phyloP scores from a whole-genome alignment of 2,888 invertebrate genomes.

The Blastobasis adustella region DNA sequence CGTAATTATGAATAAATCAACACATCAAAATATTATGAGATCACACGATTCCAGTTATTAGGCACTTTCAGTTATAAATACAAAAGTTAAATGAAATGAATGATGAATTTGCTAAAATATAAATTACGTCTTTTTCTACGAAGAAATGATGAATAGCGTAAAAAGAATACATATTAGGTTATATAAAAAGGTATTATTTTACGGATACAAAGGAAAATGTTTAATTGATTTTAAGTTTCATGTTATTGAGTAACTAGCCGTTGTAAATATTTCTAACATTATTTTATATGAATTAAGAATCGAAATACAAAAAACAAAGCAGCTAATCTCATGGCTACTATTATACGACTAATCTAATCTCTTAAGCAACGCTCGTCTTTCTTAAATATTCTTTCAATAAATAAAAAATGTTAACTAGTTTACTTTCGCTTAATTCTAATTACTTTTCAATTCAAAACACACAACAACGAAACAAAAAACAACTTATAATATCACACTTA shows the following conservation, averaged over 20 bases:
- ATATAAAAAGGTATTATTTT: too few relatives aligned
- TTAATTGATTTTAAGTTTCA: too few relatives aligned
- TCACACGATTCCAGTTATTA: too few relatives aligned
- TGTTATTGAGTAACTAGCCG: too few relatives aligned
- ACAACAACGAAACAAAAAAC: conserved; percentile 71
- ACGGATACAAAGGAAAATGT: too few relatives aligned
- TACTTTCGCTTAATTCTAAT: conserved; percentile 57
- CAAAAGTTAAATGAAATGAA: too few relatives aligned
- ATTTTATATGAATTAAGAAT: conserved; percentile 18
- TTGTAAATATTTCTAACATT: not conserved
- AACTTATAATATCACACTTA: conserved; percentile 71
- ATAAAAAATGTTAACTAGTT: conserved; percentile 50
- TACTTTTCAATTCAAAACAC: conserved; percentile 65
- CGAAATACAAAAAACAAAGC: conserved; percentile 36
- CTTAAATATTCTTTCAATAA: conserved; percentile 68
- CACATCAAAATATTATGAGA: too few relatives aligned
- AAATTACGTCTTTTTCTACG: too few relatives aligned
- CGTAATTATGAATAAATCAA: conserved; percentile 14
- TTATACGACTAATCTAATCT: conserved; percentile 63
- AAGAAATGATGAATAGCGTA: too few relatives aligned
- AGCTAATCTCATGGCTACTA: conserved; percentile 46
- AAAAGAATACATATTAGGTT: too few relatives aligned
- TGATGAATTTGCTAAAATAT: too few relatives aligned
- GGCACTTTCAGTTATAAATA: too few relatives aligned
- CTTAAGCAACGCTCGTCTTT: conserved; percentile 74